These are phyloP conservation scores for Halcyon malimbica DNA, from an alignment of 2,113 vertebrate species.

Conservation along the genomic window DNA sequence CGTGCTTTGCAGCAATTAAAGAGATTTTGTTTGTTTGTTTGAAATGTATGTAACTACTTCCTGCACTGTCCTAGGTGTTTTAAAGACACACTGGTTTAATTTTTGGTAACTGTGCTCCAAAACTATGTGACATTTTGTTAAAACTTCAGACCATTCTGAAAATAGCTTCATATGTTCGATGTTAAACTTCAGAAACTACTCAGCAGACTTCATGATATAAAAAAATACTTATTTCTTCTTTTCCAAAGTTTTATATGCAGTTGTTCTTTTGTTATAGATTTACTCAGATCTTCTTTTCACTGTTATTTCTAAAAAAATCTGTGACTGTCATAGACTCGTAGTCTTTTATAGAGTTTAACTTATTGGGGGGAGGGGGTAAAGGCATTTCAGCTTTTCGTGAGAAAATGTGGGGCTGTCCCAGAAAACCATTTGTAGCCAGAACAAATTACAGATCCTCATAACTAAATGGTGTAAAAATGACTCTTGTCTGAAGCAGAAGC, in stretches of 20 bases:
- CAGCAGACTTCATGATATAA: slow-evolving; percentile 45
- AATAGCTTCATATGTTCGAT: slow-evolving; percentile 1
- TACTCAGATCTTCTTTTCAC: slow-evolving; percentile 57
- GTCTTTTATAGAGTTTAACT: slow-evolving; percentile 77
- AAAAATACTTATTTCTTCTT: slow-evolving; percentile 44
- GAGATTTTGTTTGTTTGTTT: not conserved
- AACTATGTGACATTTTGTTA: not conserved
- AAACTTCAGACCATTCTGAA: slow-evolving; percentile 38
- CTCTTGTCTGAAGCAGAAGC: slow-evolving; percentile 72
- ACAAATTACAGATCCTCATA: not conserved
- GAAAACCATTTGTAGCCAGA: slow-evolving; percentile 49
- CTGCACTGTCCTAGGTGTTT: not conserved
- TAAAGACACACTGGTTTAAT: not conserved
- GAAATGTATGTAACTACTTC: not conserved
- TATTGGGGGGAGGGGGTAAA: slow-evolving; percentile 66
- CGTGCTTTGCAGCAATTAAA: not conserved
- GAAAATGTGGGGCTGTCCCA: slow-evolving; percentile 55
- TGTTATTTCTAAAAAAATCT: slow-evolving; percentile 69
- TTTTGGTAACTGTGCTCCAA: slow-evolving; percentile 12
- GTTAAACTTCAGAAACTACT: slow-evolving; percentile 23
- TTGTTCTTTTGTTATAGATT: slow-evolving; percentile 54
- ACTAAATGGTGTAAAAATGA: not conserved
- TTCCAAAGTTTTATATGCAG: slow-evolving; percentile 64
- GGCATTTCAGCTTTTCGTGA: slow-evolving; percentile 59
- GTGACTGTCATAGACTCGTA: slow-evolving; percentile 62